These are phyloP conservation scores for Eumacrocentrus americanus DNA, from an alignment of 2,888 invertebrate species.

Conservation along the genomic window DNA sequence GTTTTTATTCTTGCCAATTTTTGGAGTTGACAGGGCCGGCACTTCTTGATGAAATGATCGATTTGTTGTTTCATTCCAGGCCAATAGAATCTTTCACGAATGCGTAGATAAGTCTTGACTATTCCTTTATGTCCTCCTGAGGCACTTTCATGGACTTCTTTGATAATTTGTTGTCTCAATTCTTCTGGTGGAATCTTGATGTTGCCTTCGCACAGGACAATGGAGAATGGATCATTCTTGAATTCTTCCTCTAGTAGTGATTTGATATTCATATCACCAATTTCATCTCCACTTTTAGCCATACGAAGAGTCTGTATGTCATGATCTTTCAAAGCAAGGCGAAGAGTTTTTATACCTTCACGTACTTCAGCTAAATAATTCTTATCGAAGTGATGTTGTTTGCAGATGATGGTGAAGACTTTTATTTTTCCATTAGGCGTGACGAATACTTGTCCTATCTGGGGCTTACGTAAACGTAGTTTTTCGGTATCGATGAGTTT, in stretches of 20 bases:
- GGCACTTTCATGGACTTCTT: slow-evolving; percentile 29
- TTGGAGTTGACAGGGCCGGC: too few species aligned
- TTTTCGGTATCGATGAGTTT: not conserved
- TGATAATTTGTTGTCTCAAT: slow-evolving; percentile 16
- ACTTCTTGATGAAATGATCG: too few species aligned
- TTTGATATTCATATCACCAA: not conserved
- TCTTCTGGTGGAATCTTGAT: not conserved
- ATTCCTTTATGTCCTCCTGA: slow-evolving; percentile 39
- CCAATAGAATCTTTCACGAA: too few species aligned
- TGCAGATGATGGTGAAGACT: not conserved
- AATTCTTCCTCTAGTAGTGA: slow-evolving; percentile 8
- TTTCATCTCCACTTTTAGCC: not conserved
- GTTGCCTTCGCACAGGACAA: slow-evolving; percentile 18
- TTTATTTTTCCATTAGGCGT: not conserved
- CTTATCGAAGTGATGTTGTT: not conserved
- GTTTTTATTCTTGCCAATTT: too few species aligned
- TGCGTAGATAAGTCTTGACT: slow-evolving; percentile 31
- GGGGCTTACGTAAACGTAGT: not conserved
- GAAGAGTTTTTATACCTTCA: not conserved
- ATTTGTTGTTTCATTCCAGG: too few species aligned
- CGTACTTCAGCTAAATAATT: not conserved
- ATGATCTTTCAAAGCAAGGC: not conserved
- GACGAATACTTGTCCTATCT: not conserved
- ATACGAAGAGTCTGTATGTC: not conserved
- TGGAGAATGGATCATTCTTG: not conserved